These are phyloP conservation scores for Cecropterus lyciades DNA, from an alignment of 1,140 invertebrate species.

Conservation along the genomic window DNA sequence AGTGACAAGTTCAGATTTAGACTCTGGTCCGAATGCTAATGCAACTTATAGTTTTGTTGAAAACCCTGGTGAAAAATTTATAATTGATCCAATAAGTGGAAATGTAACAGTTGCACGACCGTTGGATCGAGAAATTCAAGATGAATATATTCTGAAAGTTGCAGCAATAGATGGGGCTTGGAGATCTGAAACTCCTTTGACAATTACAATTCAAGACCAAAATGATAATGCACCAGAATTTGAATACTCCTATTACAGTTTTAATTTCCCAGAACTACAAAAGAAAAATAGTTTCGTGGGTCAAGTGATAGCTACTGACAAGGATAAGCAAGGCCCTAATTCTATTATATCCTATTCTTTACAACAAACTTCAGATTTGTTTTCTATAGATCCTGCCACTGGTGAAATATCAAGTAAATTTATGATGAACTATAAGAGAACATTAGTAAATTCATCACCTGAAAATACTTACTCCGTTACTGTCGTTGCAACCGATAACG, in stretches of 20 bases:
- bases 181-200: slow-evolving; percentile 94
- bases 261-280: slow-evolving; percentile 95
- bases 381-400: slow-evolving; percentile 94
- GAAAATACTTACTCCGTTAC: slow-evolving; percentile 95
- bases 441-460: slow-evolving; percentile 90
- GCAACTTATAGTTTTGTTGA: slow-evolving; percentile 95
- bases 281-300: slow-evolving; percentile 92
- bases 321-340: slow-evolving; percentile 97
- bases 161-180: slow-evolving; percentile 95
- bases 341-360: slow-evolving; percentile 96
- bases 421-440: slow-evolving; percentile 92
- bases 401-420: slow-evolving; percentile 95
- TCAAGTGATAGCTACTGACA: slow-evolving; percentile 94
- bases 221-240: slow-evolving; percentile 98
- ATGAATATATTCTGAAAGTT: slow-evolving; percentile 95
- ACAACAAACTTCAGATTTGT: slow-evolving; percentile 95
- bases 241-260: slow-evolving; percentile 93
- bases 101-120: slow-evolving; percentile 95
- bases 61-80: slow-evolving; percentile 95
- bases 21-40: slow-evolving; percentile 94
- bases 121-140: slow-evolving; percentile 94
- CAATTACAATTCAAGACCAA: slow-evolving; percentile 97
- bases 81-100: slow-evolving; percentile 94
- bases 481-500: slow-evolving; percentile 95
- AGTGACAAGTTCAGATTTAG: slow-evolving; percentile 95